Evolutionary conservation across 2,797 vertebrate genomes (phyloP), one percentile per base, ranked within the genome.

Genomic region (Salarias fasciatus): DNA sequence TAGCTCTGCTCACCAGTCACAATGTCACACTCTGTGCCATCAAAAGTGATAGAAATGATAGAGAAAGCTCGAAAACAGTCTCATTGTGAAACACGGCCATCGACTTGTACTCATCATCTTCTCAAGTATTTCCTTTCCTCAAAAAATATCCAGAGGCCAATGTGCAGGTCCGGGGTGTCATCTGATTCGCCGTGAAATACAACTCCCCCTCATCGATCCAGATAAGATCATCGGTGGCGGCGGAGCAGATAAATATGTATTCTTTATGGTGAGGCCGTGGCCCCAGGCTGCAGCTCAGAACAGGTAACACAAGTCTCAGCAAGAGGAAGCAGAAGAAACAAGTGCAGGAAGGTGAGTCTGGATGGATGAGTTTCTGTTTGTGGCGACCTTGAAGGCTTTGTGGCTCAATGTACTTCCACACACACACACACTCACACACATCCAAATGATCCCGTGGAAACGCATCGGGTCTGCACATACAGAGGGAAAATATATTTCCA

Each of bases 151-250:
- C 1, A 1, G 36, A 13, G 31, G 53, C 58, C 41, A 14, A 24
- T 40, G 33, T 14, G 30, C 44, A 45, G 46, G 29, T 60, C 68
- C 18, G 10, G 48, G 53, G 50, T 66, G 70, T 72, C 68, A 80
- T 75, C 57, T 48, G 55, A 88, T 70, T 68, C 43, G 1, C 68
- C 54, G 63, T 79, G 85, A 86, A 88, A 85, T 68, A 81, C 72
- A 73, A 88, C 86, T 87, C 88, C 80, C 35, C 66, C 56, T 31
- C 69, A 87, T 88, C 56, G 83, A 88, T 88, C 84, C 57, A 75
- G 62, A 72, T 66, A 37, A 37, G 62, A 69, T 72, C 72, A 79
- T 83, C 24, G 56, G 82, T 69, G 68, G 64, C 65, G 56, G 66
- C 59, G 13, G 57, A 62, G 10, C 49, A 78, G 69, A 87, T 88